Evolutionary conservation across 2,797 vertebrate genomes (phyloP), one percentile per base, ranked within the genome.

Genomic region (Staurois parvus): DNA sequence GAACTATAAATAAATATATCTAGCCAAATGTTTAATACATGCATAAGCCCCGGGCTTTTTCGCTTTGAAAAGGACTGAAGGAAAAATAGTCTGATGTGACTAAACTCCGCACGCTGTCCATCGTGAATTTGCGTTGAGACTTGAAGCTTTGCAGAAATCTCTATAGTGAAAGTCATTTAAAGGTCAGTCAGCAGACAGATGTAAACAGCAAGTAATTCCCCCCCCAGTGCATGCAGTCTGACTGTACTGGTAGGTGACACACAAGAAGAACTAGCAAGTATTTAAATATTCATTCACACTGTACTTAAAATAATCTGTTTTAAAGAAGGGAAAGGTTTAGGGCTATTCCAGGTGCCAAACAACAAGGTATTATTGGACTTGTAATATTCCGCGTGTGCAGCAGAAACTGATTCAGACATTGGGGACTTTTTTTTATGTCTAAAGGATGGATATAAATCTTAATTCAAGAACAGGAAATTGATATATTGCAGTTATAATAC

Each of bases 161-260:
- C 62, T 52, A 76, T 69, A 69, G 76, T 83, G 81, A 83, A 83
- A 83, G 81, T 83, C 81, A 83, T 83, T 83, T 83, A 83, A 83
- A 83, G 81, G 81, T 83, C 81, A 83, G 73, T 73, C 79, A 81
- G 68, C 68, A 81, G 79, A 81, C 30, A 81, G 68, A 81, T 81
- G 79, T 81, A 83, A 76, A 69, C 73, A 76, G 81, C 72, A 42
- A 76, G 37, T 75, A 32, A 56, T 74, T 83, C 62, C 64, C 42
- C 72, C 73, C 42, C 59, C 72, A 45, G 73, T 52, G 64, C 40
- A 72, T 83, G 62, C 64, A 83, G 62, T 34, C 72, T 75, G 30
- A 40, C 81, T 70, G 56, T 80, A 80, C 78, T 72, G 78, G 52
- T 67, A 48, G 37, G 72, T 83, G 40, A 45, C 72, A 83, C 72